A percentile compares a stretch with the other conserved stretches of the same genome.
phyloP scores from a whole-genome alignment of 64 coral and sea anemone genomes.

The Astreopora myriophthalma region DNA sequence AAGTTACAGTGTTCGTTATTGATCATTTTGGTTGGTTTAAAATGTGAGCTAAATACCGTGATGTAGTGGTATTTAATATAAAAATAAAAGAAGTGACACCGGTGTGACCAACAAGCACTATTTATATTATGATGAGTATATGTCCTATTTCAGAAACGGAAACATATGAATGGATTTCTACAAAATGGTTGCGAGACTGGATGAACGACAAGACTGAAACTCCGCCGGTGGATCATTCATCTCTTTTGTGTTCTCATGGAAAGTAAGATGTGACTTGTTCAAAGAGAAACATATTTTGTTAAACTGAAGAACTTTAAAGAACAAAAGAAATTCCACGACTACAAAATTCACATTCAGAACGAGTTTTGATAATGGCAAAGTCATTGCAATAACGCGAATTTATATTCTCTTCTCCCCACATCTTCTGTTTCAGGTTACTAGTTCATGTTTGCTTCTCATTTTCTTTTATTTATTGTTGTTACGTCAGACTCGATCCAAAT shows the following conservation, averaged over 20 bases:
- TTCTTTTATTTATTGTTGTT: not conserved
- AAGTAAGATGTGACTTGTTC: conserved; percentile 27
- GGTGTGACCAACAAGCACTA: no score
- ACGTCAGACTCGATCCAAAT: conserved; percentile 55
- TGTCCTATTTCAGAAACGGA: not conserved
- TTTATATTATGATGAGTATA: not conserved
- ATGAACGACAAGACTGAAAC: conserved; percentile 51
- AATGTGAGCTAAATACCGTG: no score
- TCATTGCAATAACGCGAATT: no score
- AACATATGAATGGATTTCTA: conserved; percentile 72
- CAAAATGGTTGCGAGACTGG: conserved; percentile 71
- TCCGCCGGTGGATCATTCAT: conserved; percentile 66
- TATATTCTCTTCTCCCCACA: no score
- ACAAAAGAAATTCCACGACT: no score
- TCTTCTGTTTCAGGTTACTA: no score
- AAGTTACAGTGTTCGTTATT: no score
- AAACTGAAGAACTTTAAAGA: no score
- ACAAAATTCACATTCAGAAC: no score
- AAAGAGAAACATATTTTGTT: not conserved
- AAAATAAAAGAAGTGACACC: not conserved
- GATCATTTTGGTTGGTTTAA: no score
- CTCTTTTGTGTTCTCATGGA: conserved; percentile 72
- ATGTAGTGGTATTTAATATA: no score
- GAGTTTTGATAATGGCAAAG: no score
- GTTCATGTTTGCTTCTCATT: not conserved